These are phyloP conservation scores for Alligator sinensis DNA, from an alignment of 2,113 vertebrate genomes.

Conservation along the genomic window DNA sequence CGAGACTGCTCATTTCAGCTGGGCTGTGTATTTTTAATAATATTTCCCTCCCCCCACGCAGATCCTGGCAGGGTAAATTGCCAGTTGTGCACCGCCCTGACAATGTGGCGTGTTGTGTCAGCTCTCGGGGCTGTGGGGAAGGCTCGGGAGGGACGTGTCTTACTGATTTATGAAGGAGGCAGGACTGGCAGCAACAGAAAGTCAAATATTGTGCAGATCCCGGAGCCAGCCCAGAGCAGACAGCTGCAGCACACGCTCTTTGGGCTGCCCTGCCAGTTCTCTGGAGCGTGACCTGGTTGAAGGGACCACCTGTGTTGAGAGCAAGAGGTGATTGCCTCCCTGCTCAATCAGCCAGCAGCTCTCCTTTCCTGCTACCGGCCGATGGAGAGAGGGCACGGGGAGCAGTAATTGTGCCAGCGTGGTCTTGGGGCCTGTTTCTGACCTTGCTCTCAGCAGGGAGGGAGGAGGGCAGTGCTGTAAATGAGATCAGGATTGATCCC, in stretches of 20 bases:
- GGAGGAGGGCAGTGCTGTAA: neutral
- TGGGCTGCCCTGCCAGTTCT: conserved; percentile 43
- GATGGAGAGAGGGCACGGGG: neutral
- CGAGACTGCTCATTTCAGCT: conserved; percentile 3
- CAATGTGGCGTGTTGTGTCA: neutral
- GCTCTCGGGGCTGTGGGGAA: neutral
- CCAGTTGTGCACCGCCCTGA: neutral
- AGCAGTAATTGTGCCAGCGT: neutral
- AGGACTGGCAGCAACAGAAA: conserved; percentile 41
- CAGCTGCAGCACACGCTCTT: conserved; percentile 64
- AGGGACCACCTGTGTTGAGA: conserved; percentile 69
- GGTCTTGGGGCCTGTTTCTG: conserved; percentile 11
- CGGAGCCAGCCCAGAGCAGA: conserved; percentile 29
- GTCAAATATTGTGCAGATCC: conserved; percentile 52
- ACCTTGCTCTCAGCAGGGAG: conserved; percentile 7
- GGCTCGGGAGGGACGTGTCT: neutral
- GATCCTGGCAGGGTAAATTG: neutral
- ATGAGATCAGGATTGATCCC: conserved; percentile 21
- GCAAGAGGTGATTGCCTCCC: conserved; percentile 55
- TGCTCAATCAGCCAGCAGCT: conserved; percentile 5
- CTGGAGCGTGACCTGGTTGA: conserved; percentile 63
- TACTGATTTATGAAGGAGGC: conserved; percentile 45
- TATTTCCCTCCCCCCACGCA: neutral
- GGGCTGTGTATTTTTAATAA: conserved; percentile 25
- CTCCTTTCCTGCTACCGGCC: conserved; percentile 20